A percentile compares a stretch with the other conserved stretches of the same genome.
These are phyloP conservation scores for Caenorhabditis panamensis DNA, from an alignment of 2,888 invertebrate genomes.

Conservation along the genomic window DNA sequence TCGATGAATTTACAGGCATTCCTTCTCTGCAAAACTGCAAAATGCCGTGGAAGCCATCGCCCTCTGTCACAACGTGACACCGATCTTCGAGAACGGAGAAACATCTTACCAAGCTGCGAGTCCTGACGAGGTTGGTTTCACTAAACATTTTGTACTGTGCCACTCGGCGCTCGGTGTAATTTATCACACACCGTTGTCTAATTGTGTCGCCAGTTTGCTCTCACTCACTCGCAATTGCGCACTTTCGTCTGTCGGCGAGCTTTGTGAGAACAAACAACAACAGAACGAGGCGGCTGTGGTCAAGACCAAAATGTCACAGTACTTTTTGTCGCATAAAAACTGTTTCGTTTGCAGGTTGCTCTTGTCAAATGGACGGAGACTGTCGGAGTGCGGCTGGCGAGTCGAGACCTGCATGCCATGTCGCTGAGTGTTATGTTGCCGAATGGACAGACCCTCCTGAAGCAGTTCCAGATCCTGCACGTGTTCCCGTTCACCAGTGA, in stretches of 20 bases:
- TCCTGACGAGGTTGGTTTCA: slow-evolving; percentile 86
- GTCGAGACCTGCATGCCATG: slow-evolving; percentile 84
- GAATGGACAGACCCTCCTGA: slow-evolving; percentile 81
- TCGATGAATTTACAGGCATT: slow-evolving; percentile 63
- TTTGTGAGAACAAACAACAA: slow-evolving; percentile 8
- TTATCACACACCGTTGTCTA: slow-evolving; percentile 1
- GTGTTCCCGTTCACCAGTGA: slow-evolving; percentile 88
- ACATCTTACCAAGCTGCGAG: slow-evolving; percentile 85
- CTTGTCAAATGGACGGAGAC: slow-evolving; percentile 88
- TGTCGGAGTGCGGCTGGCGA: slow-evolving; percentile 85
- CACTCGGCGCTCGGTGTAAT: neutral
- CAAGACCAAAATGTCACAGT: slow-evolving; percentile 6
- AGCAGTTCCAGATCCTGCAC: slow-evolving; percentile 84
- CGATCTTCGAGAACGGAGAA: slow-evolving; percentile 88
- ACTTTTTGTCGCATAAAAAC: neutral
- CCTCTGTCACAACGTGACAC: slow-evolving; percentile 98
- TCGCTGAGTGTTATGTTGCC: slow-evolving; percentile 83
- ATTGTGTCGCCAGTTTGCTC: slow-evolving; percentile 6
- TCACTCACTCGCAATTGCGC: neutral
- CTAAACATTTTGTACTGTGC: too few relatives aligned
- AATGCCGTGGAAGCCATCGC: slow-evolving; percentile 87
- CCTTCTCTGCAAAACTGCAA: slow-evolving; percentile 78
- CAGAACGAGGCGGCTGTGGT: neutral
- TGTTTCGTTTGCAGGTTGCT: slow-evolving; percentile 83
- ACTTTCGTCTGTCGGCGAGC: slow-evolving; percentile 4